These are phyloP conservation scores for Parnassius smintheus DNA, from an alignment of 2,888 invertebrate genomes.

Conservation along the genomic window DNA sequence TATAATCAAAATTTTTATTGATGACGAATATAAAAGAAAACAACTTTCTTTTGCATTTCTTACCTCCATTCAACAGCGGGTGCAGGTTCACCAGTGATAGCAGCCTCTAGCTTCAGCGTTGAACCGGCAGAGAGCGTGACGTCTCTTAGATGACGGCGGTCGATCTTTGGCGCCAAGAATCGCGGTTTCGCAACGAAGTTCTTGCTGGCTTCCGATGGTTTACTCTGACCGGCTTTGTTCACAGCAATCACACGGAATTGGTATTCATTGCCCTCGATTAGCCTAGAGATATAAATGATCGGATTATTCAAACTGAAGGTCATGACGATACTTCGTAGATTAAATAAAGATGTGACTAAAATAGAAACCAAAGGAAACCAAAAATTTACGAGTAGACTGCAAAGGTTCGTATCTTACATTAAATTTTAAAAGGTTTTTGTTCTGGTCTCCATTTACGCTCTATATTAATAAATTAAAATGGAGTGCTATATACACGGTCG, in stretches of 20 bases:
- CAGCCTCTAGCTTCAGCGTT: slow-evolving; percentile 95
- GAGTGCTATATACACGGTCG: too few species aligned
- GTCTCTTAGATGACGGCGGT: slow-evolving; percentile 94
- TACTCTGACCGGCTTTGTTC: slow-evolving; percentile 96
- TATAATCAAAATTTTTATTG: too few species aligned
- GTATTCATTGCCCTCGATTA: slow-evolving; percentile 97
- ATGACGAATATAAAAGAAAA: too few species aligned
- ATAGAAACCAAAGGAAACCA: too few species aligned
- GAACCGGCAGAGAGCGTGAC: slow-evolving; percentile 95
- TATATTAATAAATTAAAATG: too few species aligned
- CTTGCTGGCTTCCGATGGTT: slow-evolving; percentile 94
- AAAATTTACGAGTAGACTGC: too few species aligned
- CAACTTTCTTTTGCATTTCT: not conserved
- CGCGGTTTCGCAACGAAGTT: slow-evolving; percentile 92
- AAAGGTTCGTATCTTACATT: too few species aligned
- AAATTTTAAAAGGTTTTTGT: too few species aligned
- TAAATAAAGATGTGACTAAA: too few species aligned
- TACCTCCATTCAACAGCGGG: slow-evolving; percentile 94
- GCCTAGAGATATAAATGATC: slow-evolving; percentile 42
- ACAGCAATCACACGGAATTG: slow-evolving; percentile 97
- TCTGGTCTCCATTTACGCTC: too few species aligned
- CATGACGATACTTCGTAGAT: too few species aligned
- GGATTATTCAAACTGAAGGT: too few species aligned
- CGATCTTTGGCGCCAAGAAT: slow-evolving; percentile 96
- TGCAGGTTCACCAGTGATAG: slow-evolving; percentile 96